phyloP scores from a whole-genome alignment of 2,113 vertebrate genomes.

The Pollimyrus isidori region DNA sequence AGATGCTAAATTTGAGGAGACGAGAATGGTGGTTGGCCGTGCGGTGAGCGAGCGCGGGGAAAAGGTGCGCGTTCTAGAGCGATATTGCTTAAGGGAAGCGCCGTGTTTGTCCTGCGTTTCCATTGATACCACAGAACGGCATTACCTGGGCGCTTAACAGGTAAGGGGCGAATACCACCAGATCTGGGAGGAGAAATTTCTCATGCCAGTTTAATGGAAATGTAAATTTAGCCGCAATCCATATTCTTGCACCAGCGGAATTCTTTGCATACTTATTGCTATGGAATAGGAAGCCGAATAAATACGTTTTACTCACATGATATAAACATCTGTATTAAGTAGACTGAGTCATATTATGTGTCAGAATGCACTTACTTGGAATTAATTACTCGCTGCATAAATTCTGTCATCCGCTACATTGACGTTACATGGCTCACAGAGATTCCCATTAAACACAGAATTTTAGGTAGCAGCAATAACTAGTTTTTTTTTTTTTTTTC shows the following conservation, averaged over 20 bases:
- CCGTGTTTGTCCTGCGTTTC: background rate
- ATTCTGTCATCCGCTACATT: background rate
- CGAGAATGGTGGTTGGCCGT: background rate
- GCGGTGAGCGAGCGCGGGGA: background rate
- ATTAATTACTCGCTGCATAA: slow-evolving; percentile 21
- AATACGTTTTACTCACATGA: slow-evolving; percentile 10
- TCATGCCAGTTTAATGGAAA: background rate
- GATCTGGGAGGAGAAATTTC: background rate
- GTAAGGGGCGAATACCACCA: background rate
- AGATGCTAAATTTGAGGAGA: background rate
- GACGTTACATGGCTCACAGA: background rate
- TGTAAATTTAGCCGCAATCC: background rate
- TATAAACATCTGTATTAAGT: slow-evolving; percentile 18
- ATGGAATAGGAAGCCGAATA: background rate
- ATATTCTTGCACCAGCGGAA: background rate
- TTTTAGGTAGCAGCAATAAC: background rate
- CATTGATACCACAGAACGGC: background rate
- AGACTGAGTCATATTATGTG: slow-evolving; percentile 21
- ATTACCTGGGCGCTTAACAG: background rate
- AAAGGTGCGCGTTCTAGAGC: background rate
- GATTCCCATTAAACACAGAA: background rate
- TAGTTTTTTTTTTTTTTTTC: background rate
- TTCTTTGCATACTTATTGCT: background rate
- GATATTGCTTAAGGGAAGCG: background rate
- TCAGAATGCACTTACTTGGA: slow-evolving; percentile 20